A percentile compares a stretch with the other conserved stretches of the same genome.
Conservation (phyloP, 2,113 vertebrate species). For the Archilochus colubris region DNA sequence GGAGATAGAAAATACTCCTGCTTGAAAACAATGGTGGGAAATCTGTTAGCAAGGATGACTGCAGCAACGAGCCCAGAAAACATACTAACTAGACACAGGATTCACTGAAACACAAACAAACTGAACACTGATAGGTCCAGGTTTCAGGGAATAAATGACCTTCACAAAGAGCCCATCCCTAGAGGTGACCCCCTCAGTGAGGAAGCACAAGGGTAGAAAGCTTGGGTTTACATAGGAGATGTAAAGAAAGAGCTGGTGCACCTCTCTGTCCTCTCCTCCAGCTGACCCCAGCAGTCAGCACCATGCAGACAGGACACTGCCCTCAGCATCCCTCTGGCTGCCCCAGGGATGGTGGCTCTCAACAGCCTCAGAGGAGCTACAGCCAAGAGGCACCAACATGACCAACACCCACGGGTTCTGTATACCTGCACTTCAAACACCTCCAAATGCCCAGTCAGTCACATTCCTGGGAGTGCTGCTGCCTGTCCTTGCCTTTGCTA, state of each 20-base stretch:
- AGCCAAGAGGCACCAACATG: fast-evolving
- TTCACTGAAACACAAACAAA: background rate
- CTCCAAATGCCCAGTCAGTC: background rate
- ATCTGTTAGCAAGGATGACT: background rate
- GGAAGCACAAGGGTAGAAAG: fast-evolving
- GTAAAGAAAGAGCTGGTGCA: background rate
- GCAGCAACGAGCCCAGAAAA: background rate
- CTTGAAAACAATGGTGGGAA: background rate
- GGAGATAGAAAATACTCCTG: background rate
- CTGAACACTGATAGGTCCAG: background rate
- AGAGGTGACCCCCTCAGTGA: background rate
- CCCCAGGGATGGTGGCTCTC: background rate
- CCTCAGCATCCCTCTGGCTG: background rate
- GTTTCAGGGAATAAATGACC: background rate
- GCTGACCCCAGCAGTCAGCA: background rate
- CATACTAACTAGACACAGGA: background rate
- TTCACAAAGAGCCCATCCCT: background rate
- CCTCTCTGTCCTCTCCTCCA: background rate
- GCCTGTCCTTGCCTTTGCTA: background rate
- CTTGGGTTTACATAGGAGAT: background rate
- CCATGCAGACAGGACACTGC: fast-evolving
- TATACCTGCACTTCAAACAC: background rate
- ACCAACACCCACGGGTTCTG: too few species aligned
- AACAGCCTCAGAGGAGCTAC: background rate
- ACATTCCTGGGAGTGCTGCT: background rate